Base-by-base conservation (phyloP, 1,140 invertebrate species). In the Pachypsylla venusta region DNA sequence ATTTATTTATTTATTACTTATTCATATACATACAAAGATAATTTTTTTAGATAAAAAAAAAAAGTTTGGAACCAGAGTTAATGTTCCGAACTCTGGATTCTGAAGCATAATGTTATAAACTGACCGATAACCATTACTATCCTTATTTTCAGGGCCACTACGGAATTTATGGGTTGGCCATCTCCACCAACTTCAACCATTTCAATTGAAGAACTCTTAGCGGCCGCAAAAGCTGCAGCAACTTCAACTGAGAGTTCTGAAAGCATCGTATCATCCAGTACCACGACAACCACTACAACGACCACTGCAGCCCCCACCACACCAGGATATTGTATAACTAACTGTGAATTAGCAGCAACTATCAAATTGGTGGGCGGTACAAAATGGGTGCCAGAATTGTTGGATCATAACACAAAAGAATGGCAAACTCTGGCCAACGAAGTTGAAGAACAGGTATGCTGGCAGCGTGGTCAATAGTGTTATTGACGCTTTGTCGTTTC, bases 101-200 rank as follows among this genome's bases (percentile, higher is more conserved):
- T n/a, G n/a, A n/a, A n/a, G n/a, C n/a, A n/a, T n/a, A n/a, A n/a
- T n/a, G n/a, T n/a, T n/a, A n/a, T n/a, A n/a, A n/a, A n/a, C n/a
- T n/a, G n/a, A n/a, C n/a, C n/a, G n/a, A n/a, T n/a, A n/a, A n/a
- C n/a, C n/a, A n/a, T n/a, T n/a, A n/a, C n/a, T n/a, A n/a, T n/a
- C n/a, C n/a, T 56, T 62, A 20, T 63, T 73, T 70, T 40, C 66
- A 87, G 89, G 70, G 82, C 83, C 53, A 87, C 85, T 14, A 91
- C 88, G 1, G 85, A 88, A 69, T 92, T 92, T 65, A 89, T 87
- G 10, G 88, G 87, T 16, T 92, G 87, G 87, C 86, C 88, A 12
- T 85, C 87, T 4, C 80, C 83, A 2, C 84, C 85, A 1, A 89
- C 87, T 0, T 89, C 85, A 0, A 86, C 87, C 4, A 82, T 89